Percentiles rank a stretch among this genome's conserved stretches.
These are phyloP conservation scores for Protobothrops flavoviridis DNA, from an alignment of 2,113 vertebrate species.

Conservation along the genomic window DNA sequence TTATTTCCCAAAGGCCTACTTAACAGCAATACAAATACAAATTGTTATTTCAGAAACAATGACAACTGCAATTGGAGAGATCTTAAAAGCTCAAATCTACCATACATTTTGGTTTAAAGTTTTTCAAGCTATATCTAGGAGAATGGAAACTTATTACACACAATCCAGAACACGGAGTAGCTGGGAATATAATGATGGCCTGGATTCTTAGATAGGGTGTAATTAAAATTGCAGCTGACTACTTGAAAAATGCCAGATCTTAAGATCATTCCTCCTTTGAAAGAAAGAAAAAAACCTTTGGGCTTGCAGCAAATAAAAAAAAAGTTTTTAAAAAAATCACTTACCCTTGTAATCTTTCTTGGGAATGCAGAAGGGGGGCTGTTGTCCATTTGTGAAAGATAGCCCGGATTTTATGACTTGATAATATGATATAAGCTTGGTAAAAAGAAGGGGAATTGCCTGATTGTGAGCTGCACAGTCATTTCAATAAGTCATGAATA, in stretches of 20 bases:
- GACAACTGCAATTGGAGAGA: not conserved
- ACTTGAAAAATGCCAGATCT: slow-evolving; percentile 28
- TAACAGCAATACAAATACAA: not conserved
- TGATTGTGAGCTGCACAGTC: not conserved
- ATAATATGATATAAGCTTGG: not conserved
- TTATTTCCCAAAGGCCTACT: not conserved
- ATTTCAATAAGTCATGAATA: slow-evolving; percentile 1
- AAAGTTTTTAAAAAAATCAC: not conserved
- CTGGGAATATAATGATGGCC: slow-evolving; percentile 12
- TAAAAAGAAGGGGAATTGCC: not conserved
- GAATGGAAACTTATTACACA: not conserved
- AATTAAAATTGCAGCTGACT: slow-evolving; percentile 49
- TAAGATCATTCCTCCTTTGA: not conserved
- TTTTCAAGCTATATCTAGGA: not conserved
- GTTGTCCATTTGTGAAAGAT: not conserved
- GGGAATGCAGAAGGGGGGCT: not conserved
- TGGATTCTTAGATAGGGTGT: slow-evolving; percentile 7
- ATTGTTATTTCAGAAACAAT: not conserved
- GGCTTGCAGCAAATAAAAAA: not conserved
- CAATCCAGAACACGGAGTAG: slow-evolving; percentile 27
- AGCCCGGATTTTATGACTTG: not conserved
- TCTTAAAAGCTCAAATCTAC: not conserved
- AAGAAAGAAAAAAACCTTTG: not conserved
- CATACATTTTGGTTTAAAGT: not conserved
- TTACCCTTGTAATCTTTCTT: slow-evolving; percentile 49